A percentile compares a stretch with the other conserved stretches of the same genome.
phyloP scores from a whole-genome alignment of 2,888 invertebrate species.

The Chymomyza amoena region DNA sequence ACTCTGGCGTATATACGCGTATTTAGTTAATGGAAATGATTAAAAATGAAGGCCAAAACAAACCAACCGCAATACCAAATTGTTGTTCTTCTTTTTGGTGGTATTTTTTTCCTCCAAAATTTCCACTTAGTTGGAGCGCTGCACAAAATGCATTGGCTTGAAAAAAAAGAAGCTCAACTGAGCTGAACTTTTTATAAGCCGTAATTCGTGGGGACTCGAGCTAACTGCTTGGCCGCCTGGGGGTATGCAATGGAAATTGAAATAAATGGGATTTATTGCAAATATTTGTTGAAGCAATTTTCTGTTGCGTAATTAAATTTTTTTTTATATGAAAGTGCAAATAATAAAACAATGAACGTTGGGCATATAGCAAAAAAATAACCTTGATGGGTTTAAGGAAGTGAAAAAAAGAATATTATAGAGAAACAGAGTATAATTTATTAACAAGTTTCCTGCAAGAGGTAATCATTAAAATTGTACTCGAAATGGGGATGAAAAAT shows the following conservation, averaged over 20 bases:
- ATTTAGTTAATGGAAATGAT: slow-evolving; percentile 6
- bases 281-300: background rate
- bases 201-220: background rate
- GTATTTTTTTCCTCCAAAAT: background rate
- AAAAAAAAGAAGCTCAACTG: background rate
- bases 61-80: background rate
- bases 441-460: too few species aligned
- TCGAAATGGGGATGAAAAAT: too few species aligned
- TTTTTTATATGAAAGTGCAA: background rate
- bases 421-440: too few species aligned
- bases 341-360: background rate
- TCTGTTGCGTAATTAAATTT: background rate
- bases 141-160: background rate
- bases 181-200: background rate
- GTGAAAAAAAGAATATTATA: too few species aligned
- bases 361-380: background rate
- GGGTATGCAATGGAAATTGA: background rate
- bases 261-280: background rate
- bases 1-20: background rate
- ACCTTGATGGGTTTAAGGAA: background rate
- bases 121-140: background rate
- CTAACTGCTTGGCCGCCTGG: background rate
- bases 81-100: background rate
- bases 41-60: background rate
- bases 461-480: too few species aligned